Base-by-base conservation (phyloP, 2,888 invertebrate genomes). In the Pyralis farinalis region DNA sequence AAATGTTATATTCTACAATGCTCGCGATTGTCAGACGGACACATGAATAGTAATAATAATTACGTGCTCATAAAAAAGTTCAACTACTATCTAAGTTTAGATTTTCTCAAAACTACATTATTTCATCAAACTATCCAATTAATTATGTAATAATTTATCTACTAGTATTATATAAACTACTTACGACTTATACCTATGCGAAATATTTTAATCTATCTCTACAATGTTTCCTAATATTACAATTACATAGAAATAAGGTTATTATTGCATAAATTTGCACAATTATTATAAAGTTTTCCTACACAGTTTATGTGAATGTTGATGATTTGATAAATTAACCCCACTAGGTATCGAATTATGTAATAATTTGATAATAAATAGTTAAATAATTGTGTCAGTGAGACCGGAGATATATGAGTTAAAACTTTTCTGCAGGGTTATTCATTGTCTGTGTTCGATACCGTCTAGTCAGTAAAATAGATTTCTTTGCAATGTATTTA, bases 151-250 rank as follows among this genome's bases (percentile, higher is more conserved):
- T 16, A 16, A 16, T 16, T 16, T 16, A 16, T 16, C 16, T 16
- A 4, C 4, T 16, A 16, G 4, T 2, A 16, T 16, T 16, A 3
- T 16, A 16, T 16, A 16, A 3, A 16, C n/a, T 16, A 4, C 16
- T 16, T 16, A 16, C 2, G 4, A 16, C 16, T 16, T 16, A 16
- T 16, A 32, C 16, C 20, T 28, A 36, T 29, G 30, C 10, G 11
- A 21, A 29, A 10, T 20, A 20, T 36, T 27, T 10, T 16, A 16
- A 16, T 3, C 32, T 32, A 32, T 36, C 16, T 36, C 28, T 36
- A 28, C 28, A 36, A 27, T n/a, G 35, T 36, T 37, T 37, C 29
- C 29, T 37, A 29, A 37, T 25, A 16, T 3, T 16, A 16, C 16
- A 35, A 34, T 12, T 34, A 25, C 7, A 25, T 34, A 35, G 28